Percentiles rank a stretch among this genome's conserved stretches.
Conservation (phyloP, 2,113 vertebrate species). For the Siniperca knerii region DNA sequence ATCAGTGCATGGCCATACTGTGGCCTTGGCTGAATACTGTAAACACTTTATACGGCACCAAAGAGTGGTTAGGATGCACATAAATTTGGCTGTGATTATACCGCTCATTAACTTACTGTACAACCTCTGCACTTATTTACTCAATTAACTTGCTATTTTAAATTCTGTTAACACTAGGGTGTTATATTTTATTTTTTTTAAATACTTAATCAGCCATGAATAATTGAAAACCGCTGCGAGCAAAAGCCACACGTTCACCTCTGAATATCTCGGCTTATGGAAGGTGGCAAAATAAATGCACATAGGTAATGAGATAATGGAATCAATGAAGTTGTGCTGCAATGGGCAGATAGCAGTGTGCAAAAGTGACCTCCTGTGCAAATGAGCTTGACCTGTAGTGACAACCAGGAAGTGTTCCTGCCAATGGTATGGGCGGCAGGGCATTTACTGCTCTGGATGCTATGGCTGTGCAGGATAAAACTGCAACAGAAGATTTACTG, state of each 20-base stretch:
- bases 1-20: conserved; percentile 25
- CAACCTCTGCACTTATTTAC: conserved; percentile 77
- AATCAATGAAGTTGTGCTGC: conserved; percentile 53
- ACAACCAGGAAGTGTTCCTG: conserved; percentile 49
- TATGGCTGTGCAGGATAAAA: conserved; percentile 8
- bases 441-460: conserved; percentile 1
- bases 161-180: conserved; percentile 64
- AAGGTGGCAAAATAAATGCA: conserved; percentile 63
- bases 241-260: conserved; percentile 58
- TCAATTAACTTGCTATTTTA: conserved; percentile 77
- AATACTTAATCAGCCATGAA: conserved; percentile 76
- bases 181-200: conserved; percentile 61
- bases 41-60: conserved; percentile 40
- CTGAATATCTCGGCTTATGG: conserved; percentile 49
- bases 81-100: conserved; percentile 70
- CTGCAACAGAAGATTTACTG: conserved; percentile 48
- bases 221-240: conserved; percentile 70
- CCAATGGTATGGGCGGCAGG: not conserved
- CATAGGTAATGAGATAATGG: conserved; percentile 69
- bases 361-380: conserved; percentile 39
- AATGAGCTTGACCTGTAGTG: conserved; percentile 60
- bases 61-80: conserved; percentile 53
- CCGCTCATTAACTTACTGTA: conserved; percentile 73
- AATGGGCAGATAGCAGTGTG: conserved; percentile 32
- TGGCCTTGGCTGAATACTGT: conserved; percentile 46